Base-by-base conservation (phyloP, 2,113 vertebrate genomes). In the Lophochroa leadbeateri region DNA sequence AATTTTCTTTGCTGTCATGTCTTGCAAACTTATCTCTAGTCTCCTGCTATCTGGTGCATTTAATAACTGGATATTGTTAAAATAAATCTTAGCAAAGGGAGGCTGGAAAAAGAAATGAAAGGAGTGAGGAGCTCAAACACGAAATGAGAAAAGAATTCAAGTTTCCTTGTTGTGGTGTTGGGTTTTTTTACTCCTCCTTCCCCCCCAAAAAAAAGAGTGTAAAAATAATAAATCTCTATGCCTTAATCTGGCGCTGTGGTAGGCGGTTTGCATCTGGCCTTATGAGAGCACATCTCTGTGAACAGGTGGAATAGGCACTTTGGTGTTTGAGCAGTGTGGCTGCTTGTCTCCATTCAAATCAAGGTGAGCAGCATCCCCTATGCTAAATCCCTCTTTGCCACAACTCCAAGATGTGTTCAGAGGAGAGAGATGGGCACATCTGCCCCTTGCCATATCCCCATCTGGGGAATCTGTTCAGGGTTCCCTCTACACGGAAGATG, bases 1-100 rank as follows among this genome's bases (percentile, higher is more conserved):
- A 93, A 96, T 95, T 93, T 93, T 81, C 46, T 94, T 93, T 82
- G n/a, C 92, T 97, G 92, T 95, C 82, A 83, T 83, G 79, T 93
- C 60, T 67, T 83, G 71, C 85, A 90, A 74, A 80, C n/a, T 86
- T 94, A 93, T 92, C 85, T 95, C 76, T 80, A 55, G 29, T 90
- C 35, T 88, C 35, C 58, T 60, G 53, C 86, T 93, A 47, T 93
- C 64, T 92, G 76, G 29, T 85, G 53, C 53, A 69, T 96, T 97
- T 95, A 95, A 95, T 96, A 96, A 92, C 83, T 91, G 69, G 47
- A 39, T 97, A 89, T 89, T 96, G 74, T 94, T 92, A 79, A 92
- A 95, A 86, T 89, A 91, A 94, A 76, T 89, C 93, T 92, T 44
- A 81, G 71, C 35, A 55, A 82, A 82, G 55, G 17, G 39, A 94